phyloP scores from a whole-genome alignment of 1,140 invertebrate genomes.

The Pygmarrhopalites habei region DNA sequence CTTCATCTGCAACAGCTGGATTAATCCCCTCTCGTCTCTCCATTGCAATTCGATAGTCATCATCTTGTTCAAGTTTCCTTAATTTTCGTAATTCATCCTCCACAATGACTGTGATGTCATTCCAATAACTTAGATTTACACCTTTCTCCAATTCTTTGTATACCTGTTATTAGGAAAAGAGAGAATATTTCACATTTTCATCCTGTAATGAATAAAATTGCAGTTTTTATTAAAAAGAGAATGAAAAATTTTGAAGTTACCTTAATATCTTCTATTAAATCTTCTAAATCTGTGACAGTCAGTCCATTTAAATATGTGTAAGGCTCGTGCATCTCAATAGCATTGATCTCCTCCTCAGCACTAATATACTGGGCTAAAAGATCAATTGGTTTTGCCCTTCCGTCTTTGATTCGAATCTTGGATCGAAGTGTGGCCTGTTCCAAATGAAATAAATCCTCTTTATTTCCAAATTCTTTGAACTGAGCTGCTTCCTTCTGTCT shows the following conservation, averaged over 20 bases:
- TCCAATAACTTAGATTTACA: conserved; percentile 90
- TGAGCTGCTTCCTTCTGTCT: conserved; percentile 90
- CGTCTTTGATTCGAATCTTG: conserved; percentile 90
- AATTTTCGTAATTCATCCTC: conserved; percentile 89
- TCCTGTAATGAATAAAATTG: not conserved
- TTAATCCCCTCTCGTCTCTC: conserved; percentile 87
- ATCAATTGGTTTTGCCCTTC: conserved; percentile 96
- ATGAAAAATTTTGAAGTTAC: conserved; percentile 45
- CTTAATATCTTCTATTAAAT: conserved; percentile 94
- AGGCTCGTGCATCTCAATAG: conserved; percentile 96
- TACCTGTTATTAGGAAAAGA: conserved; percentile 45
- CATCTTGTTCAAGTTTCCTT: conserved; percentile 59
- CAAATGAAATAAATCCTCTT: conserved; percentile 89
- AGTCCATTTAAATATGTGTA: conserved; percentile 92
- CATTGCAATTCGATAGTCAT: conserved; percentile 55
- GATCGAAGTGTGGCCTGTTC: conserved; percentile 83
- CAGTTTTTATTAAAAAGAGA: not conserved
- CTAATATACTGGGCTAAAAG: conserved; percentile 92
- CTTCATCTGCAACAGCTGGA: conserved; percentile 81
- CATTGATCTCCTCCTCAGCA: conserved; percentile 81
- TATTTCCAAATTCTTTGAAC: conserved; percentile 86
- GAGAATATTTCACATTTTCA: not conserved
- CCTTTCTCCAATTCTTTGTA: conserved; percentile 78
- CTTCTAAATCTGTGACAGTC: conserved; percentile 87
- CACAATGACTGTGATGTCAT: conserved; percentile 92